Conservation (phyloP, 2,888 invertebrate species). For the Amblyteles armatorius region DNA sequence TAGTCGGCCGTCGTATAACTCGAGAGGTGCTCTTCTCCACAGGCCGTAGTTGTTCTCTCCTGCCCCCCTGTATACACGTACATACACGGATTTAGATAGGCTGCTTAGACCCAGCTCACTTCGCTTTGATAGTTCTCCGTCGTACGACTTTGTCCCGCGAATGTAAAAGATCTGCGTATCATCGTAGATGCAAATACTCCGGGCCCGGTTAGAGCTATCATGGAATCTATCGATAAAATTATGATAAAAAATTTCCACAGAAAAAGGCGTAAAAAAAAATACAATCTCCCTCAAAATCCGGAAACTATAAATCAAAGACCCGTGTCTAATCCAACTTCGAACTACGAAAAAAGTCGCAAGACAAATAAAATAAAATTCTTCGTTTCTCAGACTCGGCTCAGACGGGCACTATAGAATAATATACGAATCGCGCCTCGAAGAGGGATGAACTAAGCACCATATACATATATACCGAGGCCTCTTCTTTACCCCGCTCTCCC, state of each 20-base stretch:
- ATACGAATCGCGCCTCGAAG: conserved; percentile 49
- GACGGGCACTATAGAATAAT: conserved; percentile 31
- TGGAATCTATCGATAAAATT: conserved; percentile 25
- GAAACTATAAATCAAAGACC: conserved; percentile 28
- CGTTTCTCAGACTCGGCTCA: conserved; percentile 15
- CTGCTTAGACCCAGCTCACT: conserved; percentile 24
- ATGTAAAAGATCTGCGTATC: conserved; percentile 3
- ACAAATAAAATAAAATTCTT: conserved; percentile 36
- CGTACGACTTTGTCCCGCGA: conserved; percentile 59
- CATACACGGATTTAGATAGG: conserved; percentile 36
- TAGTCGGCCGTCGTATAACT: conserved; percentile 75
- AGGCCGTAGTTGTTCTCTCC: conserved; percentile 34
- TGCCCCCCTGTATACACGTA: conserved; percentile 5
- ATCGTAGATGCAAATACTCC: neutral
- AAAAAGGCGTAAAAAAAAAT: neutral
- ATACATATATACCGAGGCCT: conserved; percentile 37
- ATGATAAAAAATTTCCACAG: neutral
- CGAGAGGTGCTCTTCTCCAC: conserved; percentile 74
- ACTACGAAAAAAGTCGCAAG: conserved; percentile 6
- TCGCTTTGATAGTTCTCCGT: conserved; percentile 2
- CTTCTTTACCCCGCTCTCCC: conserved; percentile 23
- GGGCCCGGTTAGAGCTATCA: conserved; percentile 6
- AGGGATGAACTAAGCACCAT: conserved; percentile 52
- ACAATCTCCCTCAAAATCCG: conserved; percentile 4
- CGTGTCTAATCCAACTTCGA: conserved; percentile 7